These are phyloP conservation scores for Lepeophtheirus salmonis DNA, from an alignment of 1,140 invertebrate species.

Conservation along the genomic window DNA sequence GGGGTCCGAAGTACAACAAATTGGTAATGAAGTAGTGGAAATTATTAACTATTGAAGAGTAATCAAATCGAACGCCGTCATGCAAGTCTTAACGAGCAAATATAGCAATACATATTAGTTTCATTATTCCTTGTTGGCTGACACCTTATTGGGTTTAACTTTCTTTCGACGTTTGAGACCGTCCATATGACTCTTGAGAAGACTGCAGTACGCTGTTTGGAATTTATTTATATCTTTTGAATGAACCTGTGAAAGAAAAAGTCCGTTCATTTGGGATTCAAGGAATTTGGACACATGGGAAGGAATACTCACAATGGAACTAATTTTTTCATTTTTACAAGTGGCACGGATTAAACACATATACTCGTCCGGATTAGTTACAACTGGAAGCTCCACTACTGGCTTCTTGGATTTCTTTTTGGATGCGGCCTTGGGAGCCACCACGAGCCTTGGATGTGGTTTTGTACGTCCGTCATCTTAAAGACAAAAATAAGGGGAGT, in stretches of 20 bases:
- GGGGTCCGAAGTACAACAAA: too few species aligned
- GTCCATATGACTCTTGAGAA: not conserved
- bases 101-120: too few species aligned
- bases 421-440: not conserved
- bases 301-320: not conserved
- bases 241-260: not conserved
- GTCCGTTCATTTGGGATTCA: not conserved
- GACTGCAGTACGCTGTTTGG: constrained; percentile 1
- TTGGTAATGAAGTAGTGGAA: too few species aligned
- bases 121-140: not conserved
- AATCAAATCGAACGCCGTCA: too few species aligned
- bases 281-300: not conserved
- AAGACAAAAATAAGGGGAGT: not conserved
- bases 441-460: not conserved
- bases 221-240: constrained; percentile 3
- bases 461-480: constrained; percentile 4
- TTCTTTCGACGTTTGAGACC: constrained; percentile 9
- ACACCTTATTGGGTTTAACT: not conserved
- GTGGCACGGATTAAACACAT: not conserved
- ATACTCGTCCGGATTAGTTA: not conserved
- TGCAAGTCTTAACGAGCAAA: too few species aligned
- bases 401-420: not conserved
- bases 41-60: too few species aligned
- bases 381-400: not conserved
- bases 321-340: not conserved